A percentile compares a stretch with the other conserved stretches of the same genome.
phyloP scores from a whole-genome alignment of 2,113 vertebrate species.

The Elephantulus edwardii region DNA sequence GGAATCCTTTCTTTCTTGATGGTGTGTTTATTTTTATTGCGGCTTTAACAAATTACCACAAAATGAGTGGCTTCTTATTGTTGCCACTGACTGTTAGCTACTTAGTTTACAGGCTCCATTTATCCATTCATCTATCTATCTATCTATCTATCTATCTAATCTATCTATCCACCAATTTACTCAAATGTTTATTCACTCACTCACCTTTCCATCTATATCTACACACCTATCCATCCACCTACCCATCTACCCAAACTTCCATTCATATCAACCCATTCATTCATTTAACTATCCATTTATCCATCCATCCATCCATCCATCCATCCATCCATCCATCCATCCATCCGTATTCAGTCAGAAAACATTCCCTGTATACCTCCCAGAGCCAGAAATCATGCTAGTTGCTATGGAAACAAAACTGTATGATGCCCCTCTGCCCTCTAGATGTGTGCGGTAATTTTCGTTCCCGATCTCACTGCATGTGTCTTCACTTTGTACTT shows the following conservation, averaged over 20 bases:
- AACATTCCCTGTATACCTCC: no score
- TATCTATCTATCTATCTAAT: background rate
- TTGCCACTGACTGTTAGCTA: no score
- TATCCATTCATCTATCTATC: no score
- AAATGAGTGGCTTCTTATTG: accelerated
- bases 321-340: background rate
- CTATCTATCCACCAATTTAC: background rate
- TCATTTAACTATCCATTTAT: accelerated
- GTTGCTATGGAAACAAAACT: background rate
- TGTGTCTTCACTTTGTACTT: background rate
- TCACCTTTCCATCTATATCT: accelerated
- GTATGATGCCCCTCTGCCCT: background rate
- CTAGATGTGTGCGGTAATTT: accelerated
- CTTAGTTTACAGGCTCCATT: no score
- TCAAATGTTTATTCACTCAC: background rate
- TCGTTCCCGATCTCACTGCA: background rate
- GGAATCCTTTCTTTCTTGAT: accelerated
- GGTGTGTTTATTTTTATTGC: accelerated
- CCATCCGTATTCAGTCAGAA: background rate
- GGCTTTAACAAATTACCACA: no score
- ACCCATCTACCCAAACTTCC: background rate
- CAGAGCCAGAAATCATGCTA: background rate
- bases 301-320: background rate
- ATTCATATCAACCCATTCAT: background rate
- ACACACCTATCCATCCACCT: background rate